Evolutionary conservation across 2,888 invertebrate genomes (phyloP), one percentile per base, ranked within the genome.

Genomic region (Idaea straminata): DNA sequence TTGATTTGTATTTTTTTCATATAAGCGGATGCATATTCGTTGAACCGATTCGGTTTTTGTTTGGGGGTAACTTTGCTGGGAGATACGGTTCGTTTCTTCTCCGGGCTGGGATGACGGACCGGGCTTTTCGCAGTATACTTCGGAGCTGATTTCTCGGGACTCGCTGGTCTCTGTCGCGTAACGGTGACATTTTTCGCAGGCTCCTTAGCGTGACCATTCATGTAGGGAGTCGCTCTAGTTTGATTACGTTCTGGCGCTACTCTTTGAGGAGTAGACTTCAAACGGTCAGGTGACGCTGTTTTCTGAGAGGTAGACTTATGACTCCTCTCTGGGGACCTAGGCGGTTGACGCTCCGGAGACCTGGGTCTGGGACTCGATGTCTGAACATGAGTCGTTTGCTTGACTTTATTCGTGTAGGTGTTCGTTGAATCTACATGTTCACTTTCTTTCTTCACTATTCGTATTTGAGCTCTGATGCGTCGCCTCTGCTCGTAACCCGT

Each of bases 401-500:
- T 87, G 63, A 76, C 77, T 35, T 77, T 78, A 79, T 77, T 86
- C 61, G 76, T 78, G 65, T 81, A 70, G 63, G 76, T 80, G 25
- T 77, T 78, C 69, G 78, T 76, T 62, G 81, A 78, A 35, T 75
- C 66, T 34, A 68, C 62, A 16, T 84, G 79, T 71, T 94, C 94
- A 36, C 92, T 91, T 72, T 94, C 90, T 75, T 95, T 95, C 81
- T 95, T 96, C 7, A 96, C 95, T 16, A 96, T 83, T 70, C 97
- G 93, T 69, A 97, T 96, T 85, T 97, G 96, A 3, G 96, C 94
- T 69, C 97, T 94, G 65, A 97, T 96, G 73, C 96, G 94, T 70
- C 96, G 94, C 74, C 97, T 92, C 77, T 96, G 94, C 81, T 97
- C 97, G 83, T 97, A 97, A 69, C 95, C 95, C 64, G 94, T 94